Evolutionary conservation across 2,797 vertebrate species (phyloP).

Genomic region (Melanotaenia nigrans): DNA sequence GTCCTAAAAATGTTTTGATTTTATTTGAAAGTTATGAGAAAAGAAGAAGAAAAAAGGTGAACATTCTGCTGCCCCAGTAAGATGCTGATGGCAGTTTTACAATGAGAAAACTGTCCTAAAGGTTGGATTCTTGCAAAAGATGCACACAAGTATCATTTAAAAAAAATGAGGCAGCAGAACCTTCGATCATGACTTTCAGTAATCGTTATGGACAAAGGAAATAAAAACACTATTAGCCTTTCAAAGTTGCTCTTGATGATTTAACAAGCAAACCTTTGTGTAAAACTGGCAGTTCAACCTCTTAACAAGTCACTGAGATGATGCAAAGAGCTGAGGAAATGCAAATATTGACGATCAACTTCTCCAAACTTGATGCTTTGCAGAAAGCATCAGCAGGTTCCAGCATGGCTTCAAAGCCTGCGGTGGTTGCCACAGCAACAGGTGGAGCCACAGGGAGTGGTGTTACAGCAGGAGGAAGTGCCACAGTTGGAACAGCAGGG

Average conservation of each 20-base stretch:
- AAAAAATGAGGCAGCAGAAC: background rate
- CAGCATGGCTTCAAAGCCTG: constrained; percentile 66
- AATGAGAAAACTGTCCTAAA: background rate
- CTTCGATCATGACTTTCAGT: background rate
- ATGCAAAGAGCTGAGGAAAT: background rate
- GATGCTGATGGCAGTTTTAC: background rate
- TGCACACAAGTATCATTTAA: no score
- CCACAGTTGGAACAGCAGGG: constrained; percentile 40
- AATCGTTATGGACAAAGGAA: background rate
- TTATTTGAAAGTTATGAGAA: no score
- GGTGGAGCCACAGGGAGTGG: constrained; percentile 46
- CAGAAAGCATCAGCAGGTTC: constrained; percentile 74
- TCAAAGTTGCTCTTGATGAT: background rate
- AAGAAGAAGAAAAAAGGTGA: no score
- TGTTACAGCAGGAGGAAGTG: constrained; percentile 45
- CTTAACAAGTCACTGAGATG: background rate
- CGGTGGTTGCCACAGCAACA: constrained; percentile 36
- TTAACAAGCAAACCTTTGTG: background rate
- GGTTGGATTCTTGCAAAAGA: background rate
- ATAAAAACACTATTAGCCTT: background rate
- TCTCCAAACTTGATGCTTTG: constrained; percentile 64
- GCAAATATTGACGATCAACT: constrained; percentile 25
- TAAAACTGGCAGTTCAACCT: background rate
- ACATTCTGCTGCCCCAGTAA: no score
- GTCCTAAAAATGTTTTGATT: no score